Evolutionary conservation across 1,140 invertebrate species (phyloP).

Genomic region (Hycleus phaleratus): DNA sequence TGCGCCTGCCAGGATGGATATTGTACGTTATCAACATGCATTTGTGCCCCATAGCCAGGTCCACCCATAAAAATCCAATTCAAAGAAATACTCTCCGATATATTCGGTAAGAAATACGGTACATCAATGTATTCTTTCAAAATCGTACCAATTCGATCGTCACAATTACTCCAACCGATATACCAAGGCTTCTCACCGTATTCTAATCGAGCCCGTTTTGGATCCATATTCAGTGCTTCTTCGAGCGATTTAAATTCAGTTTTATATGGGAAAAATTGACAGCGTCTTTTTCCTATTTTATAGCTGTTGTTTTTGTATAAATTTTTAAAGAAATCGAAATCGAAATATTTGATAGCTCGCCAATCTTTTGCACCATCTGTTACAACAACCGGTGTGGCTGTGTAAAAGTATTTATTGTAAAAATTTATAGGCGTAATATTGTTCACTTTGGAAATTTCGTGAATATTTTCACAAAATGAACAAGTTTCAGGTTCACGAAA

Average conservation of each 20-base stretch:
- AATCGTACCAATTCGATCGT: conserved; percentile 64
- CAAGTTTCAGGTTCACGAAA: conserved; percentile 70
- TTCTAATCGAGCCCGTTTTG: conserved; percentile 53
- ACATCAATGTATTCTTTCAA: conserved; percentile 71
- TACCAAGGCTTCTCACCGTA: conserved; percentile 72
- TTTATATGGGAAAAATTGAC: conserved; percentile 89
- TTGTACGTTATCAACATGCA: conserved; percentile 90
- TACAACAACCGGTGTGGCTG: conserved; percentile 72
- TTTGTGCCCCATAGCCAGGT: conserved; percentile 82
- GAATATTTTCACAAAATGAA: conserved; percentile 58
- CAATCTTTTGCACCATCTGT: conserved; percentile 71
- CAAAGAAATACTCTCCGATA: conserved; percentile 73
- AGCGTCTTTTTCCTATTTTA: conserved; percentile 48
- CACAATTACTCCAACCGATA: conserved; percentile 91
- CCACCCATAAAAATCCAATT: conserved; percentile 98
- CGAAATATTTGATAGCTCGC: conserved; percentile 61
- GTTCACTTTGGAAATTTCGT: conserved; percentile 52
- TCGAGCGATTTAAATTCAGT: conserved; percentile 69
- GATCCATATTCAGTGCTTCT: conserved; percentile 74
- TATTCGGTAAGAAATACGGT: conserved; percentile 82
- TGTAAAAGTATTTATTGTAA: conserved; percentile 63
- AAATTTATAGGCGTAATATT: conserved; percentile 60
- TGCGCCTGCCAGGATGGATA: conserved; percentile 94
- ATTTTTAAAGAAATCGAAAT: conserved; percentile 71
- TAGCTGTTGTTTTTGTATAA: conserved; percentile 56